Evolutionary conservation across 1,140 invertebrate species (phyloP), one percentile per base, ranked within the genome.

Genomic region (Ylistrum balloti): DNA sequence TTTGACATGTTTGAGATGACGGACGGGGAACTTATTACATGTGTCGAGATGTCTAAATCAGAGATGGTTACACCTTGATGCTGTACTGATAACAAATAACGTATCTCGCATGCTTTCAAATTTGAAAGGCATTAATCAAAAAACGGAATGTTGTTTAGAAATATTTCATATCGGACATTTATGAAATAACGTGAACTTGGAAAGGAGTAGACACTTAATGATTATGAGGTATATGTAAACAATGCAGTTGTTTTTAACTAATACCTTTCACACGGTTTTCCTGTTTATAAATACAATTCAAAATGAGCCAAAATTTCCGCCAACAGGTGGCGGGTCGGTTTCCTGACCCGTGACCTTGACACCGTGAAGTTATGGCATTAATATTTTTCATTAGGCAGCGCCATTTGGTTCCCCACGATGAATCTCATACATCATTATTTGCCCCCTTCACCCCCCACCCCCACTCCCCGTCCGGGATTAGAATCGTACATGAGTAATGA

Each of bases 341-440:
- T n/a, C n/a, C 56, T 74, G 56, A 74, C 56, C 56, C 56, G n/a
- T 74, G 56, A 74, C 56, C 56, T 74, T 74, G 56, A 74, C 56
- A 74, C 56, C 56, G 56, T 74, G n/a, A 74, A n/a, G 56, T 74
- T 74, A 74, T 74, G 56, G 56, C 56, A 74, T 74, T 74, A 28
- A 74, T 74, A 74, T 74, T 28, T 74, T 74, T 74, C 56, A 74
- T 74, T 74, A n/a, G n/a, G 56, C 17, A 45, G 9, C 41, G 20
- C 41, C 10, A 17, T 45, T 74, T 74, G n/a, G 56, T 74, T 74
- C 22, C 56, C 56, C 56, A 74, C 56, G 56, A 74, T 74, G 56
- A 74, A 74, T n/a, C 22, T 0, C 22, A 74, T 28, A 74, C 56
- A 74, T 28, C 56, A 28, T 74, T 74, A 74, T 74, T n/a, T 74